A percentile compares a stretch with the other conserved stretches of the same genome.
Evolutionary conservation across 2,888 invertebrate genomes (phyloP).

Genomic region (Zaprionus lineosus): DNA sequence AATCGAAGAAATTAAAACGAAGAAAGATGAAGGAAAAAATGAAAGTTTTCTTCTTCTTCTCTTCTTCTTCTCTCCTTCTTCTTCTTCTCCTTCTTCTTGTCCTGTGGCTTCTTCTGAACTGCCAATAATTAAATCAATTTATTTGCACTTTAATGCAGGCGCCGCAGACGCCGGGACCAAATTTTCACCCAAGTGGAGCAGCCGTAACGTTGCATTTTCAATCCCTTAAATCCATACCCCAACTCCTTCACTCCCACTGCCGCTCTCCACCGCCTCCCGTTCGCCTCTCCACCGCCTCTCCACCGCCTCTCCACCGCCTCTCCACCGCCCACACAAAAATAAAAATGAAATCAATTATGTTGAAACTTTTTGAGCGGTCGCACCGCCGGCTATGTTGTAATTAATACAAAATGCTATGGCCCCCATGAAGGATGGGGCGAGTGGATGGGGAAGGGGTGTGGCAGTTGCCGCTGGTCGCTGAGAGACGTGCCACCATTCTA

Average conservation of each 20-base stretch:
- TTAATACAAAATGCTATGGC: conserved; percentile 71
- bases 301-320: conserved; percentile 28
- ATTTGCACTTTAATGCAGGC: conserved; percentile 53
- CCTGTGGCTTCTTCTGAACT: conserved; percentile 21
- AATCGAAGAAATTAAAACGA: no score
- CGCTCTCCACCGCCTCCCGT: not conserved
- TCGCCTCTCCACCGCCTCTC: not conserved
- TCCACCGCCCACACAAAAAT: conserved; percentile 39
- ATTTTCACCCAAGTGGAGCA: conserved; percentile 6
- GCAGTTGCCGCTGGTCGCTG: no score
- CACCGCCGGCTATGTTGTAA: conserved; percentile 68
- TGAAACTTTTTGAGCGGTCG: conserved; percentile 62
- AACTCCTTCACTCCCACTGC: no score
- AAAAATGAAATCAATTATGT: conserved; percentile 74
- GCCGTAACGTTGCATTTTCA: no score
- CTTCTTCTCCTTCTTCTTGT: no score
- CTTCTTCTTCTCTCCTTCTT: no score
- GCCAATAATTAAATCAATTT: conserved; percentile 68
- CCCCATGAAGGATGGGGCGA: no score
- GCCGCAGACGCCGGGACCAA: conserved; percentile 6
- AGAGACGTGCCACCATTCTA: no score
- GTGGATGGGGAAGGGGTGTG: no score
- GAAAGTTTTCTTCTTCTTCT: no score
- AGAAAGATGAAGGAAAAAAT: no score
- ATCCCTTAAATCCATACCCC: no score